A percentile compares a stretch with the other conserved stretches of the same genome.
phyloP scores from a whole-genome alignment of 2,888 invertebrate genomes.

The Nymphalis urticae region DNA sequence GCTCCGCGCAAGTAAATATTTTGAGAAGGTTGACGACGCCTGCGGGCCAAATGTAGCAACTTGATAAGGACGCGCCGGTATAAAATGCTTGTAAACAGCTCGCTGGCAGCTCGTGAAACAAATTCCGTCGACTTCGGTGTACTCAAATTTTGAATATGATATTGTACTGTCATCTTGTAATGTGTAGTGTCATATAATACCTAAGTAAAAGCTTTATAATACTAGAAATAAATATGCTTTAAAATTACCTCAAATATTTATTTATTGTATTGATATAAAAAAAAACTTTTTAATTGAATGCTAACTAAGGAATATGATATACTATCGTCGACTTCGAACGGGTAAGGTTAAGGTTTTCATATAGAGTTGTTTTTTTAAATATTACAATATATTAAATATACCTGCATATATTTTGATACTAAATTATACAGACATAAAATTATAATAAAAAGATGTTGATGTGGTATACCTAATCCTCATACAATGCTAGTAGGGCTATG shows the following conservation, averaged over 20 bases:
- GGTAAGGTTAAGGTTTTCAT: too few relatives aligned
- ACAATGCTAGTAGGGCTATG: slow-evolving; percentile 26
- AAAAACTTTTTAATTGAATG: too few relatives aligned
- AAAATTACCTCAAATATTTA: slow-evolving; percentile 39
- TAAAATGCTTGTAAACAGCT: slow-evolving; percentile 78
- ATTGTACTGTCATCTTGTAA: slow-evolving; percentile 45
- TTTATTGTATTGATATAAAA: not conserved
- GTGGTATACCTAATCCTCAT: slow-evolving; percentile 33
- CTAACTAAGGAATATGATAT: too few relatives aligned
- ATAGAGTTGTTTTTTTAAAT: too few relatives aligned
- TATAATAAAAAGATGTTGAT: slow-evolving; percentile 32
- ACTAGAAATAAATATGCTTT: too few relatives aligned
- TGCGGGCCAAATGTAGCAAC: slow-evolving; percentile 65
- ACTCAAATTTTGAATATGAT: slow-evolving; percentile 8
- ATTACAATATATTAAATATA: too few relatives aligned
- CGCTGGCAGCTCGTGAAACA: slow-evolving; percentile 50
- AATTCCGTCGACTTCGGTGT: slow-evolving; percentile 53
- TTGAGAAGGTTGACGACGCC: slow-evolving; percentile 72
- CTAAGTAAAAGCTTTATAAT: too few relatives aligned
- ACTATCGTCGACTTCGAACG: too few relatives aligned
- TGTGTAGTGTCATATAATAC: not conserved
- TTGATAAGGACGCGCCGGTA: slow-evolving; percentile 68
- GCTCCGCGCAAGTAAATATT: slow-evolving; percentile 65
- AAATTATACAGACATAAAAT: slow-evolving; percentile 26
- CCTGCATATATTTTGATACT: slow-evolving; percentile 1